Evolutionary conservation across 1,140 invertebrate genomes (phyloP), one percentile per base, ranked within the genome.

Genomic region (Probaryconus sp.): DNA sequence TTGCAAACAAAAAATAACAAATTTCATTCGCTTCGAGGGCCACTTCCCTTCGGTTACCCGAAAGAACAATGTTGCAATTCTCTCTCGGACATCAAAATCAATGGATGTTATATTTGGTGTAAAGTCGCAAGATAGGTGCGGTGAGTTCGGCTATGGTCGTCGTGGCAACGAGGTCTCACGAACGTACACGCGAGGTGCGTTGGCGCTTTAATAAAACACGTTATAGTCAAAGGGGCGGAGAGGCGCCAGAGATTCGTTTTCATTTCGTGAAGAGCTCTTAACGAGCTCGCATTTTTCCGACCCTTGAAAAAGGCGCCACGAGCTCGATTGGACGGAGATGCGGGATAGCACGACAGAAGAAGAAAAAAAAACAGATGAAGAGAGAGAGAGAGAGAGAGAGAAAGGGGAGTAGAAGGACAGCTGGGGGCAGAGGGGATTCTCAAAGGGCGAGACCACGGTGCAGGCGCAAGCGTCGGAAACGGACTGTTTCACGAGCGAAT

Each of bases 261-360:
- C 75, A 80, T 81, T 81, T 79, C 40, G 74, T 67, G 64, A 61
- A 80, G 75, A 45, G 65, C 68, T 50, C 74, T 80, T 77, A 77
- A 81, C 79, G 76, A 81, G 73, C 40, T 45, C 58, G 45, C 60
- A 61, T 35, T 69, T 69, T 69, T 69, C 30, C 47, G 45, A 50
- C 38, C 37, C 24, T 33, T 4, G 17, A 20, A 35, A 48, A 68
- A 55, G 17, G 38, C 14, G 11, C 16, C 18, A 30, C 13, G 42
- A 43, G 24, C 24, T 28, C 33, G 21, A 20, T 30, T 38, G 51
- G 26, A n/a, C n/a, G n/a, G n/a, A n/a, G n/a, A n/a, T n/a, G n/a
- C n/a, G n/a, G n/a, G n/a, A n/a, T n/a, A n/a, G 11, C 4, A 20
- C 24, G 31, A 1, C 20, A 11, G 33, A 3, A 9, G 11, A 21